Percentiles rank a stretch among this genome's conserved stretches.
Conservation (phyloP, 2,888 invertebrate species). For the Ischnura elegans region DNA sequence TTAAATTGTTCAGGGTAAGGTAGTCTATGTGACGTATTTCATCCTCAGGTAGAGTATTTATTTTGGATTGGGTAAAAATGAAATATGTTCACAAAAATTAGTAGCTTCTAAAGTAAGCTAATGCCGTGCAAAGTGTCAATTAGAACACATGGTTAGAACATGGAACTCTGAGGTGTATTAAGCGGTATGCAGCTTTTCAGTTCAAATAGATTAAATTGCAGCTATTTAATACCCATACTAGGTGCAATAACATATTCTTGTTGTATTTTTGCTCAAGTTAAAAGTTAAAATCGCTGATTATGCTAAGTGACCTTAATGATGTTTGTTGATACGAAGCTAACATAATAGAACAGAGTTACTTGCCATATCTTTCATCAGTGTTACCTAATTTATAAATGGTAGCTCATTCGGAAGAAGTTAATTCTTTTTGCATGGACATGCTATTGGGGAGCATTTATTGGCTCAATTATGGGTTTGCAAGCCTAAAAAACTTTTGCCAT, state of each 20-base stretch:
- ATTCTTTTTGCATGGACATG: neutral
- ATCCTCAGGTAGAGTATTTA: neutral
- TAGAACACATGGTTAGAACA: neutral
- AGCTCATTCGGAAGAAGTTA: neutral
- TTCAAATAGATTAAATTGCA: neutral
- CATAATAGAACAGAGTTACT: neutral
- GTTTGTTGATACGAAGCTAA: neutral
- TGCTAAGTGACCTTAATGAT: conserved; percentile 15
- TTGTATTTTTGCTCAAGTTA: neutral
- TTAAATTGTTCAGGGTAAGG: neutral
- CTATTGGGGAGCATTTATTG: neutral
- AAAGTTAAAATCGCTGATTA: neutral
- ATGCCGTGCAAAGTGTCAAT: neutral
- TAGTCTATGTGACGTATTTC: neutral
- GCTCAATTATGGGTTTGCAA: neutral
- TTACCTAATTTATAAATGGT: neutral
- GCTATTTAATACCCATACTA: neutral
- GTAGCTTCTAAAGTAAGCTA: neutral
- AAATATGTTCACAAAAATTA: neutral
- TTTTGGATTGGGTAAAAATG: neutral
- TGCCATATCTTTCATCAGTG: neutral
- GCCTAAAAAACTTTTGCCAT: neutral
- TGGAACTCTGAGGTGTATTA: neutral
- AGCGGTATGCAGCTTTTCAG: neutral
- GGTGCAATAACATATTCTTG: neutral